These are phyloP conservation scores for Scyliorhinus canicula DNA, from an alignment of 2,797 vertebrate genomes.

Conservation along the genomic window DNA sequence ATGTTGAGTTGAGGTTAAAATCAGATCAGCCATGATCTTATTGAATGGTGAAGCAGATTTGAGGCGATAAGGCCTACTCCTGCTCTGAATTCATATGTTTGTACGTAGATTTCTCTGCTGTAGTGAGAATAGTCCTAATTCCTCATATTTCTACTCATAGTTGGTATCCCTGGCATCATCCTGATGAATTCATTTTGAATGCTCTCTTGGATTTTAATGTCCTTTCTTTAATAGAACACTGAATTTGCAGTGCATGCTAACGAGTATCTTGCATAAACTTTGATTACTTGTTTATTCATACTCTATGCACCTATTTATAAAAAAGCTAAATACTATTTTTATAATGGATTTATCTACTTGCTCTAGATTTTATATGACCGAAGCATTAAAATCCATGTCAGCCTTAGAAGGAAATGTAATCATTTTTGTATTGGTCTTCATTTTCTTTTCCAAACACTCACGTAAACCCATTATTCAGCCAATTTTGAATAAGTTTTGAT, in stretches of 20 bases:
- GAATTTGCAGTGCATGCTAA: background rate
- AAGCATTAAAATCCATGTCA: background rate
- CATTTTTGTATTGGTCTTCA: background rate
- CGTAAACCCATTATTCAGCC: background rate
- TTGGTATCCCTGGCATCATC: background rate
- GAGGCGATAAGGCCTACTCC: no score
- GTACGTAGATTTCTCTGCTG: background rate
- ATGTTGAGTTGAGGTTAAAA: no score
- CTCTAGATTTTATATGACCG: background rate
- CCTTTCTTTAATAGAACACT: background rate
- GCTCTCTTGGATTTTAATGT: background rate
- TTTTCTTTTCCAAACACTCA: background rate
- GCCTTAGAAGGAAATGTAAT: background rate
- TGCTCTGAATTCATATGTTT: no score
- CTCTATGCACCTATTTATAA: background rate
- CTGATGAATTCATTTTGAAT: background rate
- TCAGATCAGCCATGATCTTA: no score
- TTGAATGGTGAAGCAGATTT: no score
- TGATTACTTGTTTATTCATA: background rate
- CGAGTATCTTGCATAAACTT: background rate
- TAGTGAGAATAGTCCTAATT: background rate
- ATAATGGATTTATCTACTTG: background rate
- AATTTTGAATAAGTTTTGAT: background rate
- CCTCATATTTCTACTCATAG: background rate
- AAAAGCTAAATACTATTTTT: background rate